Conservation (phyloP, 2,888 invertebrate species). For the Herminia tarsipennalis region DNA sequence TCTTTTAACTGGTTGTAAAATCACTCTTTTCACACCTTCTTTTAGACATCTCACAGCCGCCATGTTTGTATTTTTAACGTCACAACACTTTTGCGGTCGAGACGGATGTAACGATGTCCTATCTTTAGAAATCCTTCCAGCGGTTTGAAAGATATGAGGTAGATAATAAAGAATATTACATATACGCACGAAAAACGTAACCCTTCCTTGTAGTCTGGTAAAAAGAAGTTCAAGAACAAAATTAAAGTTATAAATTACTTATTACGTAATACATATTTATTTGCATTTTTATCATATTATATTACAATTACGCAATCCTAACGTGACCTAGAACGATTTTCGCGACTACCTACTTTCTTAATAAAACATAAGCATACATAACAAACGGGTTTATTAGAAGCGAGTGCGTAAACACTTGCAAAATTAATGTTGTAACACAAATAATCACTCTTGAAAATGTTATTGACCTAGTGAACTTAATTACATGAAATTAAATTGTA, state of each 20-base stretch:
- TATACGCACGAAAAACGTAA: too few relatives aligned
- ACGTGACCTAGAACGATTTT: slow-evolving; percentile 12
- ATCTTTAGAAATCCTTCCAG: too few relatives aligned
- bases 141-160: too few relatives aligned
- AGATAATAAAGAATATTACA: too few relatives aligned
- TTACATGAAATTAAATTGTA: slow-evolving; percentile 5
- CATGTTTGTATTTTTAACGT: too few relatives aligned
- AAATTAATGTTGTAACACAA: slow-evolving; percentile 13
- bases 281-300: slow-evolving; percentile 10
- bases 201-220: too few relatives aligned
- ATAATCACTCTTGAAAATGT: slow-evolving; percentile 2
- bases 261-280: slow-evolving; percentile 11
- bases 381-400: slow-evolving; percentile 7
- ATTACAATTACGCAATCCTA: slow-evolving; percentile 15
- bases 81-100: too few relatives aligned
- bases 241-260: background rate
- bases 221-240: background rate
- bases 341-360: slow-evolving; percentile 16
- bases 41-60: too few relatives aligned
- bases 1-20: too few relatives aligned
- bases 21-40: too few relatives aligned
- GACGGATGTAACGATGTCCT: too few relatives aligned
- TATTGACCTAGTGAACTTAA: slow-evolving; percentile 22
- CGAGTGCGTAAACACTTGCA: slow-evolving; percentile 3
- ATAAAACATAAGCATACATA: slow-evolving; percentile 11